Conservation (phyloP, 1,140 invertebrate species). For the Druon quercuslanigerum region DNA sequence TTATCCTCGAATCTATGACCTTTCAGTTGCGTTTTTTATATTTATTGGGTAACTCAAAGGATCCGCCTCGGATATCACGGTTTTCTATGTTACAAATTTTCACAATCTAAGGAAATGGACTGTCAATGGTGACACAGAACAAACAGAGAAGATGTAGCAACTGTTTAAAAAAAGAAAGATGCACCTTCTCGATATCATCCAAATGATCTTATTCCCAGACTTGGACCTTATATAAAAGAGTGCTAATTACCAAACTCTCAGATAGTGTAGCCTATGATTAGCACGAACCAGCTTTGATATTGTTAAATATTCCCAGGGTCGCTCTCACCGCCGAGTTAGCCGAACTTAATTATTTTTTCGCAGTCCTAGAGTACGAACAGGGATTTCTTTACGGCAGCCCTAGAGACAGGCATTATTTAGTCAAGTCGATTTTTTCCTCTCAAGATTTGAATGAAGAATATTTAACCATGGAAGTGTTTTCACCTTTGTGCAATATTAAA, state of each 20-base stretch:
- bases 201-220: background rate
- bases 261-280: background rate
- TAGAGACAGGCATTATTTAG: conserved; percentile 41
- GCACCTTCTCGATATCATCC: background rate
- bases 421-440: conserved; percentile 7
- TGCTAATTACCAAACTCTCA: background rate
- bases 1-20: too few relatives aligned
- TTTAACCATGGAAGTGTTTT: conserved; percentile 45
- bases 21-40: too few relatives aligned
- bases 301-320: background rate
- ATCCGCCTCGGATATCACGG: background rate
- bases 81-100: background rate
- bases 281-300: background rate
- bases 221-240: background rate
- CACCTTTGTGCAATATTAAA: conserved; percentile 41
- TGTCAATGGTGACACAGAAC: background rate
- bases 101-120: background rate
- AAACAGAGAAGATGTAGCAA: background rate
- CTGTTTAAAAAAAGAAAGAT: background rate
- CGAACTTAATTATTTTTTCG: background rate
- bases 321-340: background rate
- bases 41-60: too few relatives aligned
- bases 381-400: conserved; percentile 24
- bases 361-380: background rate
- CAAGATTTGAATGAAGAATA: conserved; percentile 15